Base-by-base conservation (phyloP, 92 coral and sea anemone genomes). In the Zoanthus gigantus region DNA sequence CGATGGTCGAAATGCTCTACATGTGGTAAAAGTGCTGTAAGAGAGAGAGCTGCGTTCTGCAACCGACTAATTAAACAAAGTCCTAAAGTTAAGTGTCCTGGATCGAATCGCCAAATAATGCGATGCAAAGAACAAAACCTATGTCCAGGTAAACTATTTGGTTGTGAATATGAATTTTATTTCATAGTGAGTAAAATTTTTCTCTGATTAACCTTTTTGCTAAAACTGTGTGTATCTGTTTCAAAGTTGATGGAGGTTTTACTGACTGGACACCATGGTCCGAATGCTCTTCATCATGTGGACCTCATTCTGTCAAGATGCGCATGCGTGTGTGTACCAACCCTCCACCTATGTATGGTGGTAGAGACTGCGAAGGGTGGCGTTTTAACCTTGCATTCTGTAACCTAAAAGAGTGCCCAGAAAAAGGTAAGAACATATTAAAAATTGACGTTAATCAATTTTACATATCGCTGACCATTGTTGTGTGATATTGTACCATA, bases 201-300 rank as follows among this genome's bases (percentile, higher is more conserved):
- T 1, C 42, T 37, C 42, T 37, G 2, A 37, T 37, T 63, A 63
- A 16, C 8, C n/a, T 13, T 3, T 5, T 63, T 63, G 69, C 5
- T 63, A 12, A 77, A 28, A 17, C 7, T 30, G 67, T 77, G 18
- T 31, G 11, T 23, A 14, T 29, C 13, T 76, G 0, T 10, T 61
- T 66, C 66, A 47, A 23, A 81, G 85, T 81, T 14, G 76, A 81
- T 46, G 85, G 85, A 81, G 85, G 75, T 44, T 81, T 81, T 58
- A 81, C 85, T 28, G 74, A 81, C 23, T 81, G 85, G 85, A 66
- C 85, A 2, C 85, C 85, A 44, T 81, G 85, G 85, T 66, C 85
- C 14, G 85, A 16, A 2, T 81, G 85, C 31, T 81, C 85, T 14
- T 28, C 73, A 47, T 42, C 85, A 13, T 81, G 85, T 31, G 85